These are phyloP conservation scores for Chiridota heheva DNA, from an alignment of 35 echinoderm and acorn worm species.

Conservation along the genomic window DNA sequence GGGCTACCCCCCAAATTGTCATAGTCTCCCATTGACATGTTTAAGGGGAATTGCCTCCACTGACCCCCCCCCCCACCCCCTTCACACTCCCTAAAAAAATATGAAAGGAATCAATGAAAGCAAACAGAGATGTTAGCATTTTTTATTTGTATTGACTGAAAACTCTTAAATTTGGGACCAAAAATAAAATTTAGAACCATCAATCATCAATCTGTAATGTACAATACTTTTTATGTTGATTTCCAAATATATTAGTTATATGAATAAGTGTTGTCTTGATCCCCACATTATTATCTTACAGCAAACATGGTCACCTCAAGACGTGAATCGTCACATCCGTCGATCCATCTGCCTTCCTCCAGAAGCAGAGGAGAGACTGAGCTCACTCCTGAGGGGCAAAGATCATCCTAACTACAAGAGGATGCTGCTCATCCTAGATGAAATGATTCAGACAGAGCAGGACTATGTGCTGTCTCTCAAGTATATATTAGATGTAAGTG, in stretches of 20 bases:
- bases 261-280: not conserved
- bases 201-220: too few species aligned
- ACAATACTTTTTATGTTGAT: too few species aligned
- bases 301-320: constrained; percentile 49
- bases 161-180: not conserved
- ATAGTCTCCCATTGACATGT: too few species aligned
- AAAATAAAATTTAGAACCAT: not conserved
- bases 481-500: constrained; percentile 83
- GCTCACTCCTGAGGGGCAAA: too few species aligned
- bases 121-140: not conserved
- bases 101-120: not conserved
- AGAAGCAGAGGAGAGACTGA: too few species aligned
- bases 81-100: too few species aligned
- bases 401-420: constrained; percentile 16
- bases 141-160: not conserved
- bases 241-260: not conserved
- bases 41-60: too few species aligned
- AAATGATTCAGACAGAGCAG: constrained; percentile 86
- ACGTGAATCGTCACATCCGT: constrained; percentile 73
- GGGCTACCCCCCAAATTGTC: too few species aligned
- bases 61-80: too few species aligned
- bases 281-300: not conserved
- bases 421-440: constrained; percentile 79
- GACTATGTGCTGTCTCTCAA: constrained; percentile 82
- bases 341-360: not conserved